Percentiles rank a stretch among this genome's conserved stretches.
Evolutionary conservation across 2,797 vertebrate genomes (phyloP).

Genomic region (Cottoperca gobio): DNA sequence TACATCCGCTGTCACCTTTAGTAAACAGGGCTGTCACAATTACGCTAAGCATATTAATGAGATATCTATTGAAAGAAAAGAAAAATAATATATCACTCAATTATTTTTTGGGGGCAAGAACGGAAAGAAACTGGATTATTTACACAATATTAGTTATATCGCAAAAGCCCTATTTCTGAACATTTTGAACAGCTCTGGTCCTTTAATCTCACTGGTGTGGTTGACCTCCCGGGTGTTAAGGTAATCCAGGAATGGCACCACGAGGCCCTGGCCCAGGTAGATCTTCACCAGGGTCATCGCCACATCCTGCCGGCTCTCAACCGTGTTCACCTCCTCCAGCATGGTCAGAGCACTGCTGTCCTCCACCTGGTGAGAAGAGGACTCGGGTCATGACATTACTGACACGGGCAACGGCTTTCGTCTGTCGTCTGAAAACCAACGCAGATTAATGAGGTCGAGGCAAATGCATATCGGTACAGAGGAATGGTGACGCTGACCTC

Average conservation of each 20-base stretch:
- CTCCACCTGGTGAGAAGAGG: constrained; percentile 79
- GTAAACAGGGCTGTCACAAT: neutral
- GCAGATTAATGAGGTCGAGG: neutral
- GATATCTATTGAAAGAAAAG: no score
- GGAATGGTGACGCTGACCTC: constrained; percentile 82
- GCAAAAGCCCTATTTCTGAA: neutral
- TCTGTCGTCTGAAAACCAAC: neutral
- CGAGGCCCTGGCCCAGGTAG: constrained; percentile 90
- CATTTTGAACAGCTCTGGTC: neutral
- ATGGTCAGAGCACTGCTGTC: constrained; percentile 86
- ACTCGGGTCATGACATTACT: constrained; percentile 5
- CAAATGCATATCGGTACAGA: constrained; percentile 20
- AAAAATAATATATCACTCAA: no score
- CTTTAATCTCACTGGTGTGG: constrained; percentile 87
- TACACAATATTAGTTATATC: no score
- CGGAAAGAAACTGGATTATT: no score
- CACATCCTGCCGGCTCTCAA: constrained; percentile 92
- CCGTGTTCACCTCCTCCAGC: constrained; percentile 90
- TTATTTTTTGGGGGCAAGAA: no score
- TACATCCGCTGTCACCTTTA: neutral
- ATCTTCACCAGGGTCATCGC: constrained; percentile 94
- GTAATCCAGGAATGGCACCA: constrained; percentile 91
- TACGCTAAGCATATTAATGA: no score
- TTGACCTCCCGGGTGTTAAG: constrained; percentile 90
- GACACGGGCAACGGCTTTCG: neutral